These are phyloP conservation scores for Allobates femoralis DNA, from an alignment of 2,797 vertebrate genomes.

Conservation along the genomic window DNA sequence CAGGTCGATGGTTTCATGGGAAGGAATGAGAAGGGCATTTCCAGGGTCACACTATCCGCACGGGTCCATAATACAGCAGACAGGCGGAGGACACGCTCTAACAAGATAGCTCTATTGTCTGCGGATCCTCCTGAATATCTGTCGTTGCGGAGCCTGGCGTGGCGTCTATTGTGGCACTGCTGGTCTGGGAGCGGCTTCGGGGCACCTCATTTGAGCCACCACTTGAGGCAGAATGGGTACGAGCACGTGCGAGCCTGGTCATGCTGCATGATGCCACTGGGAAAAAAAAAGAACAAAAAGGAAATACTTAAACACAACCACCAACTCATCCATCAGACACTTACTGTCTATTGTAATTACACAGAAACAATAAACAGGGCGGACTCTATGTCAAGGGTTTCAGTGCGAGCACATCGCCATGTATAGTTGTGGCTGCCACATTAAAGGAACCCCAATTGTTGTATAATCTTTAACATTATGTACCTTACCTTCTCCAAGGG, in stretches of 20 bases:
- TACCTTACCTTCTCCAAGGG: no score
- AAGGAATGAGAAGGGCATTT: slow-evolving; percentile 17
- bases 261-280: slow-evolving; percentile 92
- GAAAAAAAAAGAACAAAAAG: slow-evolving; percentile 53
- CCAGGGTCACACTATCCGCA: not conserved
- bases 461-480: not conserved
- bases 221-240: slow-evolving; percentile 90
- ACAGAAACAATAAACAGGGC: slow-evolving; percentile 3
- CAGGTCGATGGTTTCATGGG: not conserved
- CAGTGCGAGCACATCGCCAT: not conserved
- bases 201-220: slow-evolving; percentile 83
- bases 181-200: slow-evolving; percentile 82
- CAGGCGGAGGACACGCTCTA: slow-evolving; percentile 71
- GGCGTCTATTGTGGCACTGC: slow-evolving; percentile 76
- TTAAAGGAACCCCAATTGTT: not conserved
- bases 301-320: not conserved
- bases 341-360: not conserved
- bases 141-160: slow-evolving; percentile 74
- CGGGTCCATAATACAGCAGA: slow-evolving; percentile 58
- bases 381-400: not conserved
- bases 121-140: slow-evolving; percentile 78
- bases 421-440: not conserved
- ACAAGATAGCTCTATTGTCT: slow-evolving; percentile 87
- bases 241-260: slow-evolving; percentile 89
- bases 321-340: not conserved